Evolutionary conservation across 2,113 vertebrate species (phyloP).

Genomic region (Reinhardtius hippoglossoides): DNA sequence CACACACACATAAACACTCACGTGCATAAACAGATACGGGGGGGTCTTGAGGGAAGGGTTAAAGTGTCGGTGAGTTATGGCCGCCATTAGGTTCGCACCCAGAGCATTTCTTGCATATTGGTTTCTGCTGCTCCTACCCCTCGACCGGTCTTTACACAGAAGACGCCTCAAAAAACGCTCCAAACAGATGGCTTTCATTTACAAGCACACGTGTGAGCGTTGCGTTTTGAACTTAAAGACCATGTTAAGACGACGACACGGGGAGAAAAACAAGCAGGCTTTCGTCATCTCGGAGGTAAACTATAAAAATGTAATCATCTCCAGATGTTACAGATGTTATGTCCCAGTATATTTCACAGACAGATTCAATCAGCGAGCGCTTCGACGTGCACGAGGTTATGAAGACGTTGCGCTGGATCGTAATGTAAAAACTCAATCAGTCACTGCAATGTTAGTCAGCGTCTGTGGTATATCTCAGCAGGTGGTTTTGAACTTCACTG

Average conservation of each 20-base stretch:
- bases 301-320: background rate
- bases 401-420: too few species aligned
- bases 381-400: too few species aligned
- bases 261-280: background rate
- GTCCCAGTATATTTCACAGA: too few species aligned
- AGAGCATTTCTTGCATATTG: constrained; percentile 35
- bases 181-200: background rate
- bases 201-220: background rate
- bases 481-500: too few species aligned
- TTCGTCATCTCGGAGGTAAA: too few species aligned
- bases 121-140: constrained; percentile 31
- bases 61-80: constrained; percentile 59
- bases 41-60: constrained; percentile 44
- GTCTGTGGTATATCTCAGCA: too few species aligned
- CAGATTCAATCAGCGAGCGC: too few species aligned
- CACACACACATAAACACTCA: background rate
- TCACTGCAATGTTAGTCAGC: too few species aligned
- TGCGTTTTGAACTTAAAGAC: too few species aligned
- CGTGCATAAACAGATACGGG: constrained; percentile 27
- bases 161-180: constrained; percentile 10
- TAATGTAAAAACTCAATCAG: too few species aligned
- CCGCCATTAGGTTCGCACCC: constrained; percentile 52
- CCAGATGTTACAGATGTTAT: constrained; percentile 15
- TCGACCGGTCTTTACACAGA: background rate
- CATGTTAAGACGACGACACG: background rate